These are phyloP conservation scores for Phrixothrix hirtus DNA, from an alignment of 2,888 invertebrate genomes.

Conservation along the genomic window DNA sequence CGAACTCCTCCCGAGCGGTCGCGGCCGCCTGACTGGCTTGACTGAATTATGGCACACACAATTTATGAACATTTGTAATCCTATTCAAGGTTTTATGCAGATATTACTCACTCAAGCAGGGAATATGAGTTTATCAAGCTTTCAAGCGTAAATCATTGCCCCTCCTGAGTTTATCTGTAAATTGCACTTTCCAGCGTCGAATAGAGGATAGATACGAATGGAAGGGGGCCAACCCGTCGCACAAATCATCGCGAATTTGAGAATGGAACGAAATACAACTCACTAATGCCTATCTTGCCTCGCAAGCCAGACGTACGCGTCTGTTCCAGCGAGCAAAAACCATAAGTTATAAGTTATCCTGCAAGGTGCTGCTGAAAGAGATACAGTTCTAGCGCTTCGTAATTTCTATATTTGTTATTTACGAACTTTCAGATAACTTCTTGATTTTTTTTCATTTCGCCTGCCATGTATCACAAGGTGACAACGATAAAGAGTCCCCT, in stretches of 20 bases:
- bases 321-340: conserved; percentile 37
- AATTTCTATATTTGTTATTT: conserved; percentile 44
- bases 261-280: conserved; percentile 39
- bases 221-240: conserved; percentile 40
- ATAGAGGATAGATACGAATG: conserved; percentile 37
- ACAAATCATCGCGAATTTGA: conserved; percentile 49
- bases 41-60: conserved; percentile 57
- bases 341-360: conserved; percentile 40
- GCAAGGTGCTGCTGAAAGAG: conserved; percentile 40
- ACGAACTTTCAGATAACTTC: conserved; percentile 41
- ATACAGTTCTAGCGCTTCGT: conserved; percentile 35
- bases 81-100: conserved; percentile 59
- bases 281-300: conserved; percentile 36
- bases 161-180: conserved; percentile 64
- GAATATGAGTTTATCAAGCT: conserved; percentile 63
- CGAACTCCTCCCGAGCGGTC: conserved; percentile 34
- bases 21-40: conserved; percentile 40
- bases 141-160: conserved; percentile 70
- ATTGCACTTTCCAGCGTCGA: conserved; percentile 64
- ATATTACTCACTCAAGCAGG: conserved; percentile 59
- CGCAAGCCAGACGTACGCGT: conserved; percentile 36
- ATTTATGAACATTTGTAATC: conserved; percentile 60
- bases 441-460: conserved; percentile 41
- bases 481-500: conserved; percentile 44
- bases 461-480: conserved; percentile 42